Evolutionary conservation across 2,888 invertebrate genomes (phyloP).

Genomic region (Adelphocoris suturalis): DNA sequence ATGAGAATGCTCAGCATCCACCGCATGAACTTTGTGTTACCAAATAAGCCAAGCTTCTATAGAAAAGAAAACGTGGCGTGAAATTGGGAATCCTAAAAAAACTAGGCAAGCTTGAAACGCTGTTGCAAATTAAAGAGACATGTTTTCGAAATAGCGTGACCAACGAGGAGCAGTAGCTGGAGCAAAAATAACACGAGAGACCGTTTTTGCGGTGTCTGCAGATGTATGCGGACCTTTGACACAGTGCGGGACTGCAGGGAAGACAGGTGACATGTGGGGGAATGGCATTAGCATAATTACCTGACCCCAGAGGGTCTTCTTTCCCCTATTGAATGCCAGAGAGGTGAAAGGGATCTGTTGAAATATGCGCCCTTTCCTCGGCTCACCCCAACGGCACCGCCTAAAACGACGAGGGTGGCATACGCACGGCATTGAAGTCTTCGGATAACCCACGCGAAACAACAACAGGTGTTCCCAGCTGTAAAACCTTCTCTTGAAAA

Average conservation of each 20-base stretch:
- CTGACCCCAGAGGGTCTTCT: neutral
- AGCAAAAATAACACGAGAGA: neutral
- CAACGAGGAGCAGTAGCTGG: neutral
- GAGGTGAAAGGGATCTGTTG: neutral
- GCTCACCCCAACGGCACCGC: slow-evolving; percentile 10
- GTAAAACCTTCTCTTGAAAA: neutral
- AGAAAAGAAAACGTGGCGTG: neutral
- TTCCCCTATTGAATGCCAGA: neutral
- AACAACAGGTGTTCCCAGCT: slow-evolving; percentile 58
- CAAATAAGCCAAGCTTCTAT: neutral
- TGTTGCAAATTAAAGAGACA: slow-evolving; percentile 34
- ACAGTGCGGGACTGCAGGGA: neutral
- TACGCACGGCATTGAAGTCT: neutral
- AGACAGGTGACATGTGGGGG: slow-evolving; percentile 40
- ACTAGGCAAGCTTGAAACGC: neutral
- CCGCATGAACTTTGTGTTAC: neutral
- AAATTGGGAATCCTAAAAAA: neutral
- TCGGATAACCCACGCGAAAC: slow-evolving; percentile 37
- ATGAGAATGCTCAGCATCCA: neutral
- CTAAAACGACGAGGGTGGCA: slow-evolving; percentile 47
- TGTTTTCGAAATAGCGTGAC: slow-evolving; percentile 37
- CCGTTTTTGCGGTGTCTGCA: slow-evolving; percentile 29
- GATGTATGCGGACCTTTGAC: slow-evolving; percentile 27
- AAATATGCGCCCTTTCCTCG: slow-evolving; percentile 37
- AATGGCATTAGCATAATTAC: slow-evolving; percentile 45